Evolutionary conservation across 2,113 vertebrate genomes (phyloP).

Genomic region (Poeciliopsis turrubarensis): DNA sequence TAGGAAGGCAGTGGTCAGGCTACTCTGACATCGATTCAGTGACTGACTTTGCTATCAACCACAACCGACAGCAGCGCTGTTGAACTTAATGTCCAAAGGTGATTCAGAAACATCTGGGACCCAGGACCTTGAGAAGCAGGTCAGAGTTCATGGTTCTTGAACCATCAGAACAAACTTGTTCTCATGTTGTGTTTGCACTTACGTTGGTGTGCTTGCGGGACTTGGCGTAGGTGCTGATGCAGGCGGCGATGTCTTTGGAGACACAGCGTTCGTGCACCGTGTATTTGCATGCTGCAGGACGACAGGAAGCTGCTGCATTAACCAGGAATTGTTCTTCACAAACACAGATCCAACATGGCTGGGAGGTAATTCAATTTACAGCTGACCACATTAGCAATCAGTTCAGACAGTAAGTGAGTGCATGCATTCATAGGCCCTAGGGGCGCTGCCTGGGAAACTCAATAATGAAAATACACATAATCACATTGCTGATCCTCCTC

Average conservation of each 20-base stretch:
- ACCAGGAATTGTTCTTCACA: neutral
- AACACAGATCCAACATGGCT: neutral
- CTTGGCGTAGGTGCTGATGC: constrained; percentile 93
- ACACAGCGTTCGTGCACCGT: constrained; percentile 93
- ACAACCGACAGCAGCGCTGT: too few relatives aligned
- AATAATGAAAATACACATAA: constrained; percentile 17
- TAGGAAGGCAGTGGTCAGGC: too few relatives aligned
- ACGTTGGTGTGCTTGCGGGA: constrained; percentile 87
- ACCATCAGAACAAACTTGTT: too few relatives aligned
- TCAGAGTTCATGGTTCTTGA: too few relatives aligned
- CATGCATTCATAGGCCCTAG: neutral
- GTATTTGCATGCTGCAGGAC: constrained; percentile 91
- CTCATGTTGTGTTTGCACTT: constrained; percentile 60
- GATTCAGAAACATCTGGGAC: too few relatives aligned
- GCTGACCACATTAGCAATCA: constrained; percentile 6
- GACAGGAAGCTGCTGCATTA: neutral
- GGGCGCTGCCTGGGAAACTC: constrained; percentile 1
- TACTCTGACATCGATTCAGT: too few relatives aligned
- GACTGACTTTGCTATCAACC: too few relatives aligned
- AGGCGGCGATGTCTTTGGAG: constrained; percentile 90
- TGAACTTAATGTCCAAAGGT: too few relatives aligned
- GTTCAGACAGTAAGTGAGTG: neutral
- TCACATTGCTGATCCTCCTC: constrained; percentile 24
- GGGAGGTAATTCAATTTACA: neutral
- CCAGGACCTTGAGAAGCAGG: too few relatives aligned